Conservation (phyloP, 2,113 vertebrate genomes). For the Dipodomys ordii region DNA sequence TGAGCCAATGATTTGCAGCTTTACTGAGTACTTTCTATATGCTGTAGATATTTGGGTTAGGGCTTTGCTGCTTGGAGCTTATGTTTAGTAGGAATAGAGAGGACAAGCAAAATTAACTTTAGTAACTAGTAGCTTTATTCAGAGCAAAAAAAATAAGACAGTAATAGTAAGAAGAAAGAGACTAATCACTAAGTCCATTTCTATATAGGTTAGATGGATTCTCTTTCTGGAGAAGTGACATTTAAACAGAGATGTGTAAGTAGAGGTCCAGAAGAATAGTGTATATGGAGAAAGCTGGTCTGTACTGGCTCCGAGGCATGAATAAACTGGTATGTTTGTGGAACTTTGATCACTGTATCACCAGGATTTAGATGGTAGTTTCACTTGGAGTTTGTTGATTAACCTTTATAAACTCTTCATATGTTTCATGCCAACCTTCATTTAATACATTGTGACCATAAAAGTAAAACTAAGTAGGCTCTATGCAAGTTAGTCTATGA, state of each 20-base stretch:
- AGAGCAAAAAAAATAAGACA: background rate
- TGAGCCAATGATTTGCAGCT: background rate
- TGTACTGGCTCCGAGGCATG: background rate
- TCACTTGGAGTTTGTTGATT: background rate
- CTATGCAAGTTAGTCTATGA: conserved; percentile 4
- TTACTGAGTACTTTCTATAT: background rate
- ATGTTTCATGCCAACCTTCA: conserved; percentile 1
- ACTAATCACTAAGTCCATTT: background rate
- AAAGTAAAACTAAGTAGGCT: conserved; percentile 29
- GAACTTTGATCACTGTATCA: background rate
- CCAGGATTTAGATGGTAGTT: conserved; percentile 3
- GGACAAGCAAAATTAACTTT: conserved; percentile 46
- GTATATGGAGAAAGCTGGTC: background rate
- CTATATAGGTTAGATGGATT: background rate
- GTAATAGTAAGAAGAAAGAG: background rate
- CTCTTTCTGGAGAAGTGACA: background rate
- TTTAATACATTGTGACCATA: background rate
- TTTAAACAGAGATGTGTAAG: background rate
- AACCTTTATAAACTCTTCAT: background rate
- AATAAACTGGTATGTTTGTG: background rate
- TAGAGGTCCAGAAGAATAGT: background rate
- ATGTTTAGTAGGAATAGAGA: conserved; percentile 20
- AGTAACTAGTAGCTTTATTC: background rate
- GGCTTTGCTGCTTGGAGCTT: background rate
- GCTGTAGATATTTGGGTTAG: background rate